These are phyloP conservation scores for Euborellia annulipes DNA, from an alignment of 1,140 invertebrate genomes.

Conservation along the genomic window DNA sequence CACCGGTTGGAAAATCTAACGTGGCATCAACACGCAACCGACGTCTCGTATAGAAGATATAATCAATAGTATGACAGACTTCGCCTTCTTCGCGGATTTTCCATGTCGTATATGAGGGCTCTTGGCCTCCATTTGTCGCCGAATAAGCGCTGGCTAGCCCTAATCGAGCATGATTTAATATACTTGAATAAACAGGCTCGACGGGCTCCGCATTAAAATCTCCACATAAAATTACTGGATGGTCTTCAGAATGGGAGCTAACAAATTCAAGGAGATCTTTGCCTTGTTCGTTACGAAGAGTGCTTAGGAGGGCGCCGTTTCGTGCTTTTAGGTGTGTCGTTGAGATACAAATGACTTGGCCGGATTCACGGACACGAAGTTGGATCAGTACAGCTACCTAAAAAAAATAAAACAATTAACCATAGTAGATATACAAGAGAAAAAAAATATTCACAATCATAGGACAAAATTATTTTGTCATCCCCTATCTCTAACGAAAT, in stretches of 20 bases:
- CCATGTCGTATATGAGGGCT: slow-evolving; percentile 63
- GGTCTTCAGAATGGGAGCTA: slow-evolving; percentile 28
- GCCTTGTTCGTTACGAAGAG: slow-evolving; percentile 56
- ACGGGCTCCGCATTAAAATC: slow-evolving; percentile 66
- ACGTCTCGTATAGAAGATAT: slow-evolving; percentile 51
- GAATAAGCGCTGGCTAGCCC: slow-evolving; percentile 33
- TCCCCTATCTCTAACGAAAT: no score
- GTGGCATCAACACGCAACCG: slow-evolving; percentile 40
- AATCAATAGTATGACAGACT: slow-evolving; percentile 60
- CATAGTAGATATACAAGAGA: no score
- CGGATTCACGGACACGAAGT: slow-evolving; percentile 34
- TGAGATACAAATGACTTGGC: slow-evolving; percentile 44
- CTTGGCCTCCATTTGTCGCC: slow-evolving; percentile 21
- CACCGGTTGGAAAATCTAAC: slow-evolving; percentile 43
- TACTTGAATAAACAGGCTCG: slow-evolving; percentile 51
- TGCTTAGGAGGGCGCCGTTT: slow-evolving; percentile 47
- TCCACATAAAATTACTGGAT: slow-evolving; percentile 50
- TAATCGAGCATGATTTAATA: slow-evolving; percentile 30
- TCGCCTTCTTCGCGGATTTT: slow-evolving; percentile 57
- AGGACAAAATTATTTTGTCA: no score
- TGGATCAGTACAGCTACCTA: slow-evolving; percentile 45
- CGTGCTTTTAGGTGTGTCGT: slow-evolving; percentile 67
- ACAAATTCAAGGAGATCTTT: slow-evolving; percentile 51
- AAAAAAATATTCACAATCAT: no score
- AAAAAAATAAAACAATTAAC: slow-evolving; percentile 16